Base-by-base conservation (phyloP, 2,113 vertebrate species). In the Dromiciops gliroides region DNA sequence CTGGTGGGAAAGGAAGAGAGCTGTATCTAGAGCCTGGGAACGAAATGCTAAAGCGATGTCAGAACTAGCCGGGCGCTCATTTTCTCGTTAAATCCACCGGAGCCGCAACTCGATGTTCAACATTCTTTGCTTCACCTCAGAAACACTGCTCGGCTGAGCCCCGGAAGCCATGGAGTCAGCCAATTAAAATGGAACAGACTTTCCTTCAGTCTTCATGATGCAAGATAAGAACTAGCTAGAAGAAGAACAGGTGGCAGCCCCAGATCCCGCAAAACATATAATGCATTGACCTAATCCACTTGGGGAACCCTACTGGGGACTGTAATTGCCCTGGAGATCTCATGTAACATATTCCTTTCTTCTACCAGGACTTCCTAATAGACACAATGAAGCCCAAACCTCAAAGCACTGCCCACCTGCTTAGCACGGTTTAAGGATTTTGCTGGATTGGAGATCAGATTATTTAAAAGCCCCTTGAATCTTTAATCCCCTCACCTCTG, bases 61-160 rank as follows among this genome's bases (percentile, higher is more conserved):
- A 0, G 6, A 51, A 16, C 2, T 0, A 0, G 89, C 83, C 1
- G 0, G 83, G n/a, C 2, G 31, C 75, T 23, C 0, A 0, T 28
- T 0, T 90, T 67, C 92, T 89, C 3, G 0, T 47, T 31, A 44
- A 83, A 95, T 83, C 92, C 0, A 23, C 96, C 48, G n/a, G 4
- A 0, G 92, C 91, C 88, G n/a, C 67, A 52, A 90, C 49, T 56
- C 0, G 0, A 89, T 26, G 90, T 67, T 52, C 60, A 2, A n/a
- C 50, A 52, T 24, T 89, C 93, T 7, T 50, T 31, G 89, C 37
- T 92, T 51, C 37, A 10, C 89, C 28, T 52, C 47, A 24, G 23
- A 50, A 50, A 93, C 22, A 51, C 67, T 37, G 48, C 67, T 83
- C 67, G 6, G 52, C 90, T 28, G 2, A 50, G 83, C 51, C 47